Base-by-base conservation (phyloP, 2,797 vertebrate species). In the Orestias chungarensis region DNA sequence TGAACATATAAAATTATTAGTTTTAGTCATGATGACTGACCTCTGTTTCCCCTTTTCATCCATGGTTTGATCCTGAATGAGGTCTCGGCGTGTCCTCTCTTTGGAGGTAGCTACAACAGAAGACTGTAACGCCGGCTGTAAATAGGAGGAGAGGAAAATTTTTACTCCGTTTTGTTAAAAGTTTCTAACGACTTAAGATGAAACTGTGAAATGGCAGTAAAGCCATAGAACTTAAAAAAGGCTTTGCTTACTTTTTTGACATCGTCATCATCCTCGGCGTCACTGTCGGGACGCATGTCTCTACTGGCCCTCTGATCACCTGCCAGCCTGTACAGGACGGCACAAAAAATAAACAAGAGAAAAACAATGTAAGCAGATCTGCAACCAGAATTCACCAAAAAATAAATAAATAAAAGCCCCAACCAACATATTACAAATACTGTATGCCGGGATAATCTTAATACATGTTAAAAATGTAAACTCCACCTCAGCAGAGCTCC, bases 71-170 rank as follows among this genome's bases (percentile, higher is more conserved):
- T 99, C 98, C 88, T 99, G 97, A 93, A 99, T 99, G 90, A 99
- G 97, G 94, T 99, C 98, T 96, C 97, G 95, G 89, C 98, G 97
- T 59, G 98, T 99, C 85, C 98, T 96, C 79, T 99, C 97, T 94
- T 99, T 99, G 96, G 98, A 99, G 97, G 98, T 99, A 97, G 97
- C 98, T 92, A 99, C 96, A 78, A 99, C 97, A 69, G 98, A 99
- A 94, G 98, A 99, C 94, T 98, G 98, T 95, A 99, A 97, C 85
- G 97, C 97, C 89, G 98, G 98, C 98, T 99, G 29, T 25, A 6
- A 54, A 27, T 25, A 14, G 12, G 50, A 5, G 23, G 14, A 1
- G 23, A 20, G 23, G 6, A 31, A 33, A 33, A 8, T 14, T 23
- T n/a, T n/a, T n/a, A n/a, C n/a, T n/a, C n/a, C n/a, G n/a, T n/a